Evolutionary conservation across 2,888 invertebrate genomes (phyloP), one percentile per base, ranked within the genome.

Genomic region (Spodoptera exigua): DNA sequence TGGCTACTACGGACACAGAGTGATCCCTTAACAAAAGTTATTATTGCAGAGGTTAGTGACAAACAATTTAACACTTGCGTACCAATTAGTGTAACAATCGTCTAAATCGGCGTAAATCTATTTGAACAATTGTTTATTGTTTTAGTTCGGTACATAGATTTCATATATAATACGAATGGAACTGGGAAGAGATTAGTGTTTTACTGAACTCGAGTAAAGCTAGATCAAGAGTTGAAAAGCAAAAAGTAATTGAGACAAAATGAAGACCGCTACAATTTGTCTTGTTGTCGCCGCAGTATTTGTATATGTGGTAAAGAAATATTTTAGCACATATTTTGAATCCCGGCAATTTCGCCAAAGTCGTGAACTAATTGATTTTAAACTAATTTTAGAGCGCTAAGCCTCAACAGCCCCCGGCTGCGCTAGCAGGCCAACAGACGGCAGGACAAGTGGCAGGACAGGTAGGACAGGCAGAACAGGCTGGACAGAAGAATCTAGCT

Each of bases 221-320:
- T 44, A 7, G 3, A 48, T 16, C 40, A 37, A 18, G 18, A 39
- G 17, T 17, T 27, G 9, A 5, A 1, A 39, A 51, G 14, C 40
- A 21, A 18, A 34, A 16, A 17, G 14, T n/a, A 34, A 16, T 36
- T 37, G 11, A 41, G 7, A 9, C 21, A 63, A 62, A 45, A 81
- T 73, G 63, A 80, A 76, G 70, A 54, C 32, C 17, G 5, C 66
- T n/a, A 4, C 57, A 39, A 53, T 57, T 43, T 27, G 61, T 17
- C 10, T 62, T 32, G 46, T 72, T 34, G 18, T 74, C 2, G 68
- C 48, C n/a, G 51, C 62, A 27, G 35, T 69, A 11, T 64, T 60
- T 32, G 44, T 58, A 10, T 55, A 36, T n/a, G 70, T 48, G 49
- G 80, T 80, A 63, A 80, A 76, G 63, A 45, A 14, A 14, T 21